Evolutionary conservation across 2,797 vertebrate species (phyloP).

Genomic region (Poliocrania exsul): DNA sequence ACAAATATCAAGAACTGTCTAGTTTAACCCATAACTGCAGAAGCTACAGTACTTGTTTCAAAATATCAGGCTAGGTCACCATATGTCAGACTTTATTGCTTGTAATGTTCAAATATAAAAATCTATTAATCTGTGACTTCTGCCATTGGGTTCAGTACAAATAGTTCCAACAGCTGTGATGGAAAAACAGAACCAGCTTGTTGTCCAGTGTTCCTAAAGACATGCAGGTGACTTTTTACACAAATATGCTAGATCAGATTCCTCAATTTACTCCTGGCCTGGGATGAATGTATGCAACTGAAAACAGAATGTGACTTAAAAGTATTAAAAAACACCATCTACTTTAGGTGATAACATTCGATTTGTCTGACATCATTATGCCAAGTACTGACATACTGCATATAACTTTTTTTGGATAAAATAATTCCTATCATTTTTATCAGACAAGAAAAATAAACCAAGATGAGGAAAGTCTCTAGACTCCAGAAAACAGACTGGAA

Average conservation of each 20-base stretch:
- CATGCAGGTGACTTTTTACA: background rate
- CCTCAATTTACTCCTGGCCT: background rate
- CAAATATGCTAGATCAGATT: background rate
- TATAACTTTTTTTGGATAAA: background rate
- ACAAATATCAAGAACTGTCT: background rate
- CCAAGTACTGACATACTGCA: background rate
- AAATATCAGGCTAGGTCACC: background rate
- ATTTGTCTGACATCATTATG: slow-evolving; percentile 10
- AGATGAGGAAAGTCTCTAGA: background rate
- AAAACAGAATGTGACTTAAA: background rate
- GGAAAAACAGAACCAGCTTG: slow-evolving; percentile 18
- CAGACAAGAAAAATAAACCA: slow-evolving; percentile 36
- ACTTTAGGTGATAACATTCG: background rate
- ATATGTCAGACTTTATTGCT: background rate
- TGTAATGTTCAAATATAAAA: background rate
- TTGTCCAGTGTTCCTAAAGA: background rate
- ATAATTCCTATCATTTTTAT: slow-evolving; percentile 36
- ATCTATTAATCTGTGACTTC: background rate
- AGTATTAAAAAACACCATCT: background rate
- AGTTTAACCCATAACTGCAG: background rate
- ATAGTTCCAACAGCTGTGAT: background rate
- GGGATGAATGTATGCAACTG: background rate
- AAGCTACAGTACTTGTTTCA: background rate
- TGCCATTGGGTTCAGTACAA: background rate
- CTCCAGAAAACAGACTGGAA: background rate